Conservation (phyloP, 2,888 invertebrate genomes). For the Incurvaria masculella region DNA sequence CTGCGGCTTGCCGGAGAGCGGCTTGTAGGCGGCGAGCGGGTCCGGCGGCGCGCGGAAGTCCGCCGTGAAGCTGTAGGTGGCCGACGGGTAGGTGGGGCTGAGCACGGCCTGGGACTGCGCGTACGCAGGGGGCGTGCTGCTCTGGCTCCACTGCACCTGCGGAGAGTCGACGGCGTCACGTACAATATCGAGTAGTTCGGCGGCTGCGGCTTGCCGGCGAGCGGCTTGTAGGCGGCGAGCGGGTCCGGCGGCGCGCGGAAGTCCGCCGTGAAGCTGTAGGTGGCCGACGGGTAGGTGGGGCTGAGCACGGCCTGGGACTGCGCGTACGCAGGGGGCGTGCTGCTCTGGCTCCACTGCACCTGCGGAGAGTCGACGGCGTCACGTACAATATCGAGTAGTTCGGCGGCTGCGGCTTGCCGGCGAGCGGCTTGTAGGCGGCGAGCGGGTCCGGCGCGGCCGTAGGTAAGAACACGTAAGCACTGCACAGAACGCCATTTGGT, state of each 20-base stretch:
- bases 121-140: conserved; percentile 58
- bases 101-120: conserved; percentile 61
- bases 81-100: conserved; percentile 66
- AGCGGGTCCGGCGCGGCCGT: conserved; percentile 60
- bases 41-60: conserved; percentile 69
- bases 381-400: too few relatives aligned
- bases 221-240: conserved; percentile 55
- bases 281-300: conserved; percentile 68
- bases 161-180: too few relatives aligned
- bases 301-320: conserved; percentile 62
- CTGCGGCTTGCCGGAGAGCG: too few relatives aligned
- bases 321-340: conserved; percentile 59
- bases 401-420: too few relatives aligned
- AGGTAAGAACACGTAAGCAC: too few relatives aligned
- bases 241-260: conserved; percentile 65
- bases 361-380: conserved; percentile 21
- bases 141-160: conserved; percentile 75
- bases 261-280: conserved; percentile 82
- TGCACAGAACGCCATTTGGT: too few relatives aligned
- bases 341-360: conserved; percentile 75
- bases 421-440: conserved; percentile 56
- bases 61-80: conserved; percentile 81
- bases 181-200: too few relatives aligned
- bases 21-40: conserved; percentile 56
- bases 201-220: too few relatives aligned